Evolutionary conservation across 1,140 invertebrate genomes (phyloP), one percentile per base, ranked within the genome.

Genomic region (Penaeus vannamei): DNA sequence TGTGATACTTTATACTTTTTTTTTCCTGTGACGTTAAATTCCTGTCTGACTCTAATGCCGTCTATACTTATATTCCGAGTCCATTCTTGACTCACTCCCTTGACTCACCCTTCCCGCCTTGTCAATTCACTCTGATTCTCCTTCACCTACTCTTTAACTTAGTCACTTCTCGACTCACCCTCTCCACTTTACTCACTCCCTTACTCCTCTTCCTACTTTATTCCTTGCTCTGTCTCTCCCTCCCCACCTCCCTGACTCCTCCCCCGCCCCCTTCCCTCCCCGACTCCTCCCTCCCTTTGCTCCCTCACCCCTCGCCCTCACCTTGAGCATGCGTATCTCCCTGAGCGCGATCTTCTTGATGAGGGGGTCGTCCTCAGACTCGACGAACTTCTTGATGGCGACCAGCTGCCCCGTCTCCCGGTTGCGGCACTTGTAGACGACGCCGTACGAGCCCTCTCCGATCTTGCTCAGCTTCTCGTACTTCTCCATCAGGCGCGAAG

Each of bases 381-480:
- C 98, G 19, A 99, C 97, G 93, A 99, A 99, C 93, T 99, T 98
- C 94, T 99, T 99, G 32, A 99, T 99, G 20, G 99, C 99, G 22
- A 99, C 99, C 72, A 99, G 94, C 92, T 98, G 96, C 12, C 98
- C 97, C 2, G 97, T 99, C 92, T 99, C 98, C 91, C 97, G 94
- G 94, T 99, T 98, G 76, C 98, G 96, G 93, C 99, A 99, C 93
- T 99, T 99, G 95, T 99, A 99, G 79, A 99, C 99, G 86, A 99
- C 96, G 17, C 99, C 99, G 93, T 99, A 99, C 69, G 98, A 99
- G 85, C 99, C 99, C 94, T 99, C 99, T 88, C 99, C 99, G 62
- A 99, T 96, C 92, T 99, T 98, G 72, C 95, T 96, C 26, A 99
- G 94, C 93, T 98, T 98, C 93, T 99, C 99, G 94, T 99, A 99